phyloP scores from a whole-genome alignment of 2,888 invertebrate species.

The Ophion obscuratus region DNA sequence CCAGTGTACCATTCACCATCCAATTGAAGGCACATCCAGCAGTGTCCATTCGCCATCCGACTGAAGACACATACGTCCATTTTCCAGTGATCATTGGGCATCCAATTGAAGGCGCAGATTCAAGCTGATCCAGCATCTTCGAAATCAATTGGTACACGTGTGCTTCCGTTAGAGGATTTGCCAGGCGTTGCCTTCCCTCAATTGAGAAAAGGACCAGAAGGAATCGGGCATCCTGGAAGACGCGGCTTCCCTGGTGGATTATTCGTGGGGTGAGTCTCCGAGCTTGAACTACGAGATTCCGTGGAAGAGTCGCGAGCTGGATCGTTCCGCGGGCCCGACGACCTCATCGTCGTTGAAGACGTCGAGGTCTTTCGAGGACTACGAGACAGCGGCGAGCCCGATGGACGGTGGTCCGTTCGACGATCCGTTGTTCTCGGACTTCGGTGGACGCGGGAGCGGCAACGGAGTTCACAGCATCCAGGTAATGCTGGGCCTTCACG shows the following conservation, averaged over 20 bases:
- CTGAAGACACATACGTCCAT: too few species aligned
- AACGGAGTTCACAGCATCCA: slow-evolving; percentile 88
- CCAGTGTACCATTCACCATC: neutral
- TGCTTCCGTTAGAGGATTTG: neutral
- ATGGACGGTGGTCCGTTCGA: slow-evolving; percentile 91
- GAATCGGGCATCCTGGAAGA: slow-evolving; percentile 51
- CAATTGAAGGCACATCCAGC: neutral
- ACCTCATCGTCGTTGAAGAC: slow-evolving; percentile 38
- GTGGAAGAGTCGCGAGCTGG: slow-evolving; percentile 41
- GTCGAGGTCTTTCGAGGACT: slow-evolving; percentile 21
- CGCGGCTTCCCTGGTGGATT: slow-evolving; percentile 30
- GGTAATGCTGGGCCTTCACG: slow-evolving; percentile 88
- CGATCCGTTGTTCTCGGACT: slow-evolving; percentile 92
- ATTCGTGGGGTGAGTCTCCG: slow-evolving; percentile 40
- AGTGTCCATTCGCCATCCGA: too few species aligned
- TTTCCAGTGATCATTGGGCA: too few species aligned
- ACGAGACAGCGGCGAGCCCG: slow-evolving; percentile 73
- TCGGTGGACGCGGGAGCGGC: slow-evolving; percentile 85
- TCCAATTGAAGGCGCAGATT: too few species aligned
- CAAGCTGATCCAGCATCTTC: too few species aligned
- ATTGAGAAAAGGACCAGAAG: neutral
- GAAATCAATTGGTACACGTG: too few species aligned
- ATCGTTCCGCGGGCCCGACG: slow-evolving; percentile 38
- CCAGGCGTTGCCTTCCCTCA: slow-evolving; percentile 13
- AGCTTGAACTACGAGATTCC: neutral